phyloP scores from a whole-genome alignment of 2,113 vertebrate species.

The Hucho hucho region DNA sequence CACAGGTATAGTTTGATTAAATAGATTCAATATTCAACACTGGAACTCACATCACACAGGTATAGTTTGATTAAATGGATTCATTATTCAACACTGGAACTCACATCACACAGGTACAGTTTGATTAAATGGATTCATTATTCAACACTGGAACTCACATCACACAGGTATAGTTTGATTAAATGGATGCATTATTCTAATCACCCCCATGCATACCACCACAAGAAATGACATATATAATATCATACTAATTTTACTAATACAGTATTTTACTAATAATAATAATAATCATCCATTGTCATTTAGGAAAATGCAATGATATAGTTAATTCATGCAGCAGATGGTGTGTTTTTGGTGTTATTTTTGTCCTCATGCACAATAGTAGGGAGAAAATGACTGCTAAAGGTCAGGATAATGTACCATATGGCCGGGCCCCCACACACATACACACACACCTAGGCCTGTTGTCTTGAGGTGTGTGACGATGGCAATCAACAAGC shows the following conservation, averaged over 20 bases:
- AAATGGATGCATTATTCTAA: too few relatives aligned
- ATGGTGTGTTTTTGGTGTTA: background rate
- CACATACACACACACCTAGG: conserved; percentile 21
- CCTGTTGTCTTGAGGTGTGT: conserved; percentile 20
- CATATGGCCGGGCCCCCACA: conserved; percentile 36
- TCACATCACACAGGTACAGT: too few relatives aligned
- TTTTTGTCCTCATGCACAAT: background rate
- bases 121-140: too few relatives aligned
- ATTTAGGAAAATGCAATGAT: background rate
- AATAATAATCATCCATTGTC: background rate
- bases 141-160: too few relatives aligned
- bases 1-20: too few relatives aligned
- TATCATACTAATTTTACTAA: background rate
- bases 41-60: too few relatives aligned
- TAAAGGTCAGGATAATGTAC: conserved; percentile 12
- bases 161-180: too few relatives aligned
- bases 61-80: too few relatives aligned
- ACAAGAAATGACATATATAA: background rate
- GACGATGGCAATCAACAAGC: conserved; percentile 27
- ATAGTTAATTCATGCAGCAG: conserved; percentile 1
- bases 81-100: too few relatives aligned
- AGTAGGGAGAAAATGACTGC: conserved; percentile 9
- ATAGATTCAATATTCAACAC: too few relatives aligned
- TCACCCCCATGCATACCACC: background rate
- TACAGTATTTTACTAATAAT: background rate